These are phyloP conservation scores for Poeciliopsis presidionis DNA, from an alignment of 2,797 vertebrate species.

Conservation along the genomic window DNA sequence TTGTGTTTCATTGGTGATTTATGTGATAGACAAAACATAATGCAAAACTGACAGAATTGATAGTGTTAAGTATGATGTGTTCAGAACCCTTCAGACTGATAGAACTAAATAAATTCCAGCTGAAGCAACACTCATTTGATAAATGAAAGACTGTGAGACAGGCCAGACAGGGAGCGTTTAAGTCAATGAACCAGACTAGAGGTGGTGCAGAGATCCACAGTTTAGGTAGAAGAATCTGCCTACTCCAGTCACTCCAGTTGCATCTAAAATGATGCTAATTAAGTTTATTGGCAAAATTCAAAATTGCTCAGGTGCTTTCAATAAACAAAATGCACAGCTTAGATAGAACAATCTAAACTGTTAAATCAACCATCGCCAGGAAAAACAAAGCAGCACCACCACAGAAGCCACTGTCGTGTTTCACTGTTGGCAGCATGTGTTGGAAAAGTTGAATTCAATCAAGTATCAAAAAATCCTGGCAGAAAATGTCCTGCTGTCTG, in stretches of 20 bases:
- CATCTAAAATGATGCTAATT: no score
- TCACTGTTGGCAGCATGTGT: background rate
- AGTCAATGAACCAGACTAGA: background rate
- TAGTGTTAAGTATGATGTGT: background rate
- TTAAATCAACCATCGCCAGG: background rate
- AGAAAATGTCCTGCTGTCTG: background rate
- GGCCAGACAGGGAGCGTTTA: background rate
- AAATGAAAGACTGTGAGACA: background rate
- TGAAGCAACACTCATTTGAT: background rate
- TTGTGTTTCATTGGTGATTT: background rate
- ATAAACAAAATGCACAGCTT: no score
- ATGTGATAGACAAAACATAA: background rate
- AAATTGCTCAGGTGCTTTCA: no score
- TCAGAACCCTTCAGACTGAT: background rate
- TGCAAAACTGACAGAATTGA: background rate
- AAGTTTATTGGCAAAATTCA: no score
- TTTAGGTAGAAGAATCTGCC: background rate
- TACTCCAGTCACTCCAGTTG: no score
- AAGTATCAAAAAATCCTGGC: background rate
- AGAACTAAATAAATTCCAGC: background rate
- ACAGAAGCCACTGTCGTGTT: no score
- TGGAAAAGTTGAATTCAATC: background rate
- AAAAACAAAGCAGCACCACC: no score
- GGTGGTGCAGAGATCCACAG: background rate
- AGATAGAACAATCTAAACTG: background rate